A percentile compares a stretch with the other conserved stretches of the same genome.
Conservation (phyloP, 2,888 invertebrate species). For the Habrosyne pyritoides region DNA sequence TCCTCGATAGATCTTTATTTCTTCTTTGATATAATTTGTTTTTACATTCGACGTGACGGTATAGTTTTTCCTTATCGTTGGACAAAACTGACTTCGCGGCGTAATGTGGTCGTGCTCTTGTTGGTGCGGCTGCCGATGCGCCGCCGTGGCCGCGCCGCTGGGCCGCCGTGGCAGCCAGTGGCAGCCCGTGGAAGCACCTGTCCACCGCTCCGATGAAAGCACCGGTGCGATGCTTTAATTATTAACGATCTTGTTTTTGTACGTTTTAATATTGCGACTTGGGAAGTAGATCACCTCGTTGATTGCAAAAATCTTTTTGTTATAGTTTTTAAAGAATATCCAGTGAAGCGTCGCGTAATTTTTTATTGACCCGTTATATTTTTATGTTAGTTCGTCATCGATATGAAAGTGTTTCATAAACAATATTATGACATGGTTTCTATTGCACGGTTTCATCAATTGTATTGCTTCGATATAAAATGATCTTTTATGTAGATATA, state of each 20-base stretch:
- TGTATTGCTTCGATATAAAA: background rate
- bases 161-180: slow-evolving; percentile 28
- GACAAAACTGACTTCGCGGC: background rate
- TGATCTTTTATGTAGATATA: background rate
- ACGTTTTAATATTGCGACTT: slow-evolving; percentile 74
- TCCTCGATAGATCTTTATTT: slow-evolving; percentile 78
- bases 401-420: slow-evolving; percentile 57
- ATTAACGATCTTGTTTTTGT: slow-evolving; percentile 75
- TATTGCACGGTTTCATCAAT: background rate
- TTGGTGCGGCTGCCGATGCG: slow-evolving; percentile 44
- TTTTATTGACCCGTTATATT: slow-evolving; percentile 52
- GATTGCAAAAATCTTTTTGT: slow-evolving; percentile 77
- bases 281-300: slow-evolving; percentile 78
- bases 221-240: slow-evolving; percentile 70
- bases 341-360: slow-evolving; percentile 62
- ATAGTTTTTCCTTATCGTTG: slow-evolving; percentile 59
- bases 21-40: slow-evolving; percentile 75
- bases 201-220: slow-evolving; percentile 62
- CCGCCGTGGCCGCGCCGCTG: slow-evolving; percentile 59
- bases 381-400: slow-evolving; percentile 50
- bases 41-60: slow-evolving; percentile 71
- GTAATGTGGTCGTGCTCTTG: slow-evolving; percentile 53
- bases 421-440: slow-evolving; percentile 48
- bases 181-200: slow-evolving; percentile 20
- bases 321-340: slow-evolving; percentile 64